phyloP scores from a whole-genome alignment of 2,888 invertebrate genomes.

The Craniophora ligustri region DNA sequence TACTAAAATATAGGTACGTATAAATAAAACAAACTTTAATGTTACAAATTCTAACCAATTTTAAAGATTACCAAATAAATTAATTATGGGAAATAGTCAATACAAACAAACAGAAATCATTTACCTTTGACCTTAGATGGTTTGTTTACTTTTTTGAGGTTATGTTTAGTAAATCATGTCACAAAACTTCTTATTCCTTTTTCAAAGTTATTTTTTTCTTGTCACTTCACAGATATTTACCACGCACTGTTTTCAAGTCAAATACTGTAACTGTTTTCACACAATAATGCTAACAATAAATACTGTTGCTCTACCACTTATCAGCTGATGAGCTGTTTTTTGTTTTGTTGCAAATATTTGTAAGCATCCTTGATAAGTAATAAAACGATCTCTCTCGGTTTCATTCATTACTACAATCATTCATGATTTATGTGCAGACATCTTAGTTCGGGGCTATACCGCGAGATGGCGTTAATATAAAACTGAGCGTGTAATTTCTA shows the following conservation, averaged over 20 bases:
- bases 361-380: constrained; percentile 29
- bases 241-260: constrained; percentile 22
- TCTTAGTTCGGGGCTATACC: constrained; percentile 27
- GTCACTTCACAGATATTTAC: constrained; percentile 19
- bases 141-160: constrained; percentile 62
- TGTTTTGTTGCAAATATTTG: constrained; percentile 36
- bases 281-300: constrained; percentile 26
- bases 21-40: too few species aligned
- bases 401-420: constrained; percentile 45
- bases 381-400: constrained; percentile 43
- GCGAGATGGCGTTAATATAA: constrained; percentile 47
- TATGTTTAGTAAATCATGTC: constrained; percentile 46
- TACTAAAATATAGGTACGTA: background rate
- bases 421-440: constrained; percentile 8
- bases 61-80: constrained; percentile 9
- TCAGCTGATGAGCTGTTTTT: constrained; percentile 48
- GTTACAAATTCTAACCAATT: constrained; percentile 12
- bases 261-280: constrained; percentile 30
- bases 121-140: constrained; percentile 51
- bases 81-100: constrained; percentile 10
- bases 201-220: constrained; percentile 19
- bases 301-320: constrained; percentile 45
- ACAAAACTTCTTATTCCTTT: constrained; percentile 20
- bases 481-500: background rate
- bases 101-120: constrained; percentile 38